Conservation (phyloP, 2,797 vertebrate species). For the Gephyroberyx darwinii region DNA sequence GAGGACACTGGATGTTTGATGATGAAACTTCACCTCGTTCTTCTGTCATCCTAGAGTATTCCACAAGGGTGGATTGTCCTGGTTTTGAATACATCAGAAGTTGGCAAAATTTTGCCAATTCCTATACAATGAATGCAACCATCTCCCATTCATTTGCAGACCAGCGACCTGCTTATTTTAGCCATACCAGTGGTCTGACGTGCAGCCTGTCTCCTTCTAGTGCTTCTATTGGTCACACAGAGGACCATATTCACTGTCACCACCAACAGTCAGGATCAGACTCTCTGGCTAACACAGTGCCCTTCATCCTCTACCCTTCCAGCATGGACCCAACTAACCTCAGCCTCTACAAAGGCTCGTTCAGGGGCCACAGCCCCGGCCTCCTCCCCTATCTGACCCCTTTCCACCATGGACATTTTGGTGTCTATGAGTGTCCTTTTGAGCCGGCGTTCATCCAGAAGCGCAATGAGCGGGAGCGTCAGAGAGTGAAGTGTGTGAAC, state of each 20-base stretch:
- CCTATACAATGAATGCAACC: conserved; percentile 73
- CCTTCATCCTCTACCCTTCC: conserved; percentile 79
- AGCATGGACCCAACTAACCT: conserved; percentile 55
- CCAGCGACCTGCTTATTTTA: conserved; percentile 47
- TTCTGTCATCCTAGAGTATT: neutral
- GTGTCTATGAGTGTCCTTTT: conserved; percentile 82
- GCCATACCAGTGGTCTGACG: conserved; percentile 54
- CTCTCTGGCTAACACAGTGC: conserved; percentile 58
- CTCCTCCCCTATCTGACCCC: conserved; percentile 80
- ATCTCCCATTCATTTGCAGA: conserved; percentile 73
- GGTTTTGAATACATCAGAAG: no score
- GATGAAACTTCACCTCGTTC: conserved; percentile 9
- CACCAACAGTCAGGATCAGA: conserved; percentile 47
- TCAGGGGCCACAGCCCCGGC: conserved; percentile 54
- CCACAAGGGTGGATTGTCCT: no score
- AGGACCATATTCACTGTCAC: conserved; percentile 45
- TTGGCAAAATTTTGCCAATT: no score
- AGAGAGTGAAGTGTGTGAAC: conserved; percentile 86
- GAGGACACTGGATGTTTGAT: conserved; percentile 8
- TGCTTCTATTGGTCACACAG: conserved; percentile 62
- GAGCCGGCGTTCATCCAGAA: conserved; percentile 89
- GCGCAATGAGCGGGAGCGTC: conserved; percentile 87
- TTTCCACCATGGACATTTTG: conserved; percentile 79
- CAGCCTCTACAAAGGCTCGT: conserved; percentile 73
- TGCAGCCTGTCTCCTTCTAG: conserved; percentile 69